Conservation (phyloP, 1,140 invertebrate species). For the Sycophaga agraensis region DNA sequence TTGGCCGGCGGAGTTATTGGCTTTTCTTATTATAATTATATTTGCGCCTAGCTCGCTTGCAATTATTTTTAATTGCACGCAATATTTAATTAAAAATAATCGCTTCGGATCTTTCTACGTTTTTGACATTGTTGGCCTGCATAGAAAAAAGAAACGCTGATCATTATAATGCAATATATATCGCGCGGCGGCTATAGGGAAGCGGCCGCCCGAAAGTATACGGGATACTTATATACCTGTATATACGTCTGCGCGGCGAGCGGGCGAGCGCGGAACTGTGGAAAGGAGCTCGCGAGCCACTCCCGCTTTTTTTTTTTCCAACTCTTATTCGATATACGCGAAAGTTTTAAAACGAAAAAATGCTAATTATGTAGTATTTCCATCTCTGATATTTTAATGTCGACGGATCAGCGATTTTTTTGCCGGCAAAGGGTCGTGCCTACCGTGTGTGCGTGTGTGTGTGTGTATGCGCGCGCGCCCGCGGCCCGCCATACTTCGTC, state of each 20-base stretch:
- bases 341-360: slow-evolving; percentile 13
- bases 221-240: too few species aligned
- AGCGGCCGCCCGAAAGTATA: too few species aligned
- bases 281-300: not conserved
- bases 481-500: too few species aligned
- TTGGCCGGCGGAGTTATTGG: too few species aligned
- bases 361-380: slow-evolving; percentile 21
- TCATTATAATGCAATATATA: too few species aligned
- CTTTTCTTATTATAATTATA: too few species aligned
- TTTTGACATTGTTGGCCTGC: not conserved
- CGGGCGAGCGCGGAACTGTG: not conserved
- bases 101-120: not conserved
- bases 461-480: too few species aligned
- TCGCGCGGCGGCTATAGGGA: too few species aligned
- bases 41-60: too few species aligned
- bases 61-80: too few species aligned
- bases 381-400: slow-evolving; percentile 1
- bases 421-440: not conserved
- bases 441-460: not conserved
- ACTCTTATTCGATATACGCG: too few species aligned
- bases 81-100: not conserved
- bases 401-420: slow-evolving; percentile 9
- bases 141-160: not conserved
- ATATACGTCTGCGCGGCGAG: too few species aligned
- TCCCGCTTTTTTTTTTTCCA: not conserved